A percentile compares a stretch with the other conserved stretches of the same genome.
Evolutionary conservation across 2,888 invertebrate species (phyloP).

Genomic region (Phasia obesa): DNA sequence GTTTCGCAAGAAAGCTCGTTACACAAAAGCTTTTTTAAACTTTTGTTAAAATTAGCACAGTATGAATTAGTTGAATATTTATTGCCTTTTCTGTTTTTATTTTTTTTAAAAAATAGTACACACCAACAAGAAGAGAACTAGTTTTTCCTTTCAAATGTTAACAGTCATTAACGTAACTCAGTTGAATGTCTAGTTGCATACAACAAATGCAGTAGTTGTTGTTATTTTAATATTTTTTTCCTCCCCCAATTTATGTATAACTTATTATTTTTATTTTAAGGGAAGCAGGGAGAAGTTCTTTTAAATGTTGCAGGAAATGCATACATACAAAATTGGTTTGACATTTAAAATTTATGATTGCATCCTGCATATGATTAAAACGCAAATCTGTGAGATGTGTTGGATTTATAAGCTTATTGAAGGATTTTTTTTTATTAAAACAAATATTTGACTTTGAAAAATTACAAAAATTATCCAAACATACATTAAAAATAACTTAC

Average conservation of each 20-base stretch:
- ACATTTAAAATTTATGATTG: slow-evolving; percentile 10
- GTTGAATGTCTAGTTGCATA: slow-evolving; percentile 48
- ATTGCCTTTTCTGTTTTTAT: not conserved
- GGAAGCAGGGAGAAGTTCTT: not conserved
- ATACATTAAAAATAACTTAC: too few species aligned
- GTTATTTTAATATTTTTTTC: slow-evolving; percentile 29
- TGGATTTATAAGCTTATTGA: too few species aligned
- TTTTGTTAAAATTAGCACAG: slow-evolving; percentile 39
- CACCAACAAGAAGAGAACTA: slow-evolving; percentile 20
- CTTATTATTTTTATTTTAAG: slow-evolving; percentile 19
- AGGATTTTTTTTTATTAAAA: too few species aligned
- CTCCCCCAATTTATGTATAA: not conserved
- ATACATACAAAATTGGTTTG: slow-evolving; percentile 11
- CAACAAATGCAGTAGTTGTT: not conserved
- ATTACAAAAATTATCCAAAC: too few species aligned
- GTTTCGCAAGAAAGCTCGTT: slow-evolving; percentile 5
- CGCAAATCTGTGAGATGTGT: too few species aligned
- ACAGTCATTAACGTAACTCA: slow-evolving; percentile 57
- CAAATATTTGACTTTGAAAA: too few species aligned
- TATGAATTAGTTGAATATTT: too few species aligned
- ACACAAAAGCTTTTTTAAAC: slow-evolving; percentile 21
- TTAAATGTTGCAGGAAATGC: slow-evolving; percentile 8
- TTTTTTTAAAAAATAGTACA: slow-evolving; percentile 18
- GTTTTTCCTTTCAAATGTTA: slow-evolving; percentile 53
- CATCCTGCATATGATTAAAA: too few species aligned